Conservation (phyloP, 2,113 vertebrate genomes). For the Pipa parva region DNA sequence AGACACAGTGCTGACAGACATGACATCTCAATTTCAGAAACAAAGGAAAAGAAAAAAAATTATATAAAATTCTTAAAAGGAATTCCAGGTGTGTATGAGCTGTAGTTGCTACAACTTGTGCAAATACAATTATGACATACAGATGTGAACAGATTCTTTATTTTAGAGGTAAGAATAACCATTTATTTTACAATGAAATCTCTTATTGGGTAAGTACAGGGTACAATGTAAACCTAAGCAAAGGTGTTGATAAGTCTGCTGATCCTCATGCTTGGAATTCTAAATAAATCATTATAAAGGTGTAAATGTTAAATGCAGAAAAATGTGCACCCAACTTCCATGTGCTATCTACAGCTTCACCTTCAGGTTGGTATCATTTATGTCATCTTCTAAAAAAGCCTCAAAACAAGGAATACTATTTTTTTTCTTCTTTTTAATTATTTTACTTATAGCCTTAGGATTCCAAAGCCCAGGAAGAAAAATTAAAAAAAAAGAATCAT, state of each 20-base stretch:
- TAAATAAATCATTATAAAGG: no score
- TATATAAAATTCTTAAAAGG: constrained; percentile 45
- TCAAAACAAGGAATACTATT: no score
- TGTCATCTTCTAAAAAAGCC: no score
- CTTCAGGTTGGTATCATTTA: constrained; percentile 19
- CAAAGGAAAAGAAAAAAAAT: constrained; percentile 29
- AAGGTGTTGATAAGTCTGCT: no score
- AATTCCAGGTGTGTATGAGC: constrained; percentile 15
- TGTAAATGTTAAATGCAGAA: no score
- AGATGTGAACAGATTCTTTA: no score
- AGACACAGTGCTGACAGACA: constrained; percentile 47
- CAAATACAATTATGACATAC: background rate
- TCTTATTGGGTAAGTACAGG: no score
- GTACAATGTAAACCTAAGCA: no score
- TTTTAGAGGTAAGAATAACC: no score
- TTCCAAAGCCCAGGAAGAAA: constrained; percentile 15
- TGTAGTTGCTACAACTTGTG: background rate
- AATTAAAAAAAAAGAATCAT: background rate
- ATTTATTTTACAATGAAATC: no score
- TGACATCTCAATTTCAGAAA: constrained; percentile 27
- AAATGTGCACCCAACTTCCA: no score
- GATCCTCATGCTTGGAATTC: no score
- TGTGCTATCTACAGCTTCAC: constrained; percentile 13
- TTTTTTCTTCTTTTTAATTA: background rate
- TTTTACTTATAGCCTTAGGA: constrained; percentile 8